phyloP scores from a whole-genome alignment of 1,140 invertebrate species.

The Vollenhovia emeryi region DNA sequence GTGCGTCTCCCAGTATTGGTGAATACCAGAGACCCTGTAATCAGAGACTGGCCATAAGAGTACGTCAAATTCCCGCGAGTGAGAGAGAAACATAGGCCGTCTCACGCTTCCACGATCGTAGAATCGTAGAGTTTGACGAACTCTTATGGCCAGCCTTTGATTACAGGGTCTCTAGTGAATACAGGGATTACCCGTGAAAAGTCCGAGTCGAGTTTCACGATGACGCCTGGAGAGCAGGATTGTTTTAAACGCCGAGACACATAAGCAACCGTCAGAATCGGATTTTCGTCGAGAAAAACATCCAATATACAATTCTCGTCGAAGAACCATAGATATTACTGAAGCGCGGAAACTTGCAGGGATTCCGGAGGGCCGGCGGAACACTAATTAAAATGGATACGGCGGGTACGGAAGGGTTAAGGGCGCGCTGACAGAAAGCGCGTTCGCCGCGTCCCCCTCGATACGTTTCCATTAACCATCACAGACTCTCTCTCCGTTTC shows the following conservation, averaged over 20 bases:
- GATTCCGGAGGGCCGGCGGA: neutral
- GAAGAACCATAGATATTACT: neutral
- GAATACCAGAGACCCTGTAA: too few relatives aligned
- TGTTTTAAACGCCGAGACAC: neutral
- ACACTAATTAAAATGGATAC: constrained; percentile 39
- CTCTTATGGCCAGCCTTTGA: too few relatives aligned
- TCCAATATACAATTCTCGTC: neutral
- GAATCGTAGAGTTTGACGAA: too few relatives aligned
- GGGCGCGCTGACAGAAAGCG: constrained; percentile 27
- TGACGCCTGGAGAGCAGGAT: neutral
- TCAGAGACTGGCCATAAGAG: too few relatives aligned
- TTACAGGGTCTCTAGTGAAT: too few relatives aligned
- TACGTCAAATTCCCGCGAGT: too few relatives aligned
- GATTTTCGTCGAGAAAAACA: neutral
- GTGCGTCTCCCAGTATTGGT: neutral
- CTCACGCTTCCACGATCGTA: too few relatives aligned
- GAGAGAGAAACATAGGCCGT: too few relatives aligned
- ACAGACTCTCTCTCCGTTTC: constrained; percentile 15
- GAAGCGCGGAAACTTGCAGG: neutral
- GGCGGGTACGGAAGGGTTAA: constrained; percentile 4
- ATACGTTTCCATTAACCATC: constrained; percentile 53
- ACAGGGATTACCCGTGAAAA: neutral
- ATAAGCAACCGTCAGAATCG: neutral
- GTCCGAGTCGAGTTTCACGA: neutral
- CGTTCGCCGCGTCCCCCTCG: constrained; percentile 7